Evolutionary conservation across 2,888 invertebrate genomes (phyloP), one percentile per base, ranked within the genome.

Genomic region (Coleophora flavipennella): DNA sequence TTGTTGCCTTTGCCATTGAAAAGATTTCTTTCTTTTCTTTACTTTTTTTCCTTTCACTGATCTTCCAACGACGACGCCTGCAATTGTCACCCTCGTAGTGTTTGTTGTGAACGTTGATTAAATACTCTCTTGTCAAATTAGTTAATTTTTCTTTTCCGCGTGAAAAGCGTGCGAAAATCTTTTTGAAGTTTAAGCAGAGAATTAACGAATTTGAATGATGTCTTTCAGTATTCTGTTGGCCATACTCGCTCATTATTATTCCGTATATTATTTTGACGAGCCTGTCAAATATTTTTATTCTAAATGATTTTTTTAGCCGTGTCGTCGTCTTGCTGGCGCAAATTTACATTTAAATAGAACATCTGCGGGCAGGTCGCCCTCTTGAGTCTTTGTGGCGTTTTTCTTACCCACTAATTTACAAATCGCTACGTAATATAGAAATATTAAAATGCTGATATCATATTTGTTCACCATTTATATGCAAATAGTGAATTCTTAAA

Each of bases 291-390:
- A 76, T 73, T 74, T 69, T 57, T 65, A 68, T 69, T 71, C 57
- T 53, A 69, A 76, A 72, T 73, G 67, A 67, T 75, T 73, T 76
- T 79, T 81, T 77, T 63, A 67, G 71, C 68, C 71, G 52, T 77
- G 75, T 77, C 69, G 67, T 66, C 70, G 62, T 59, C 68, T 69
- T 78, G 70, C 71, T 59, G 68, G 62, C 62, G 58, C 46, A 69
- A 84, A 84, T 84, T 84, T 84, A 83, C 83, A 84, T 84, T 80
- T 83, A 84, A 84, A 83, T 84, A 75, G 83, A 79, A 83, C 83
- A 83, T 83, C 83, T 83, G 83, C 74, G 67, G 55, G 70, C 68
- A 66, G 64, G 62, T 69, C 76, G 71, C 81, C 83, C 83, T 77
- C 80, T 75, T 61, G 72, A 78, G 74, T 67, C 65, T 68, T 69